Base-by-base conservation (phyloP, 2,888 invertebrate genomes). In the Minunthozetes semirufus region DNA sequence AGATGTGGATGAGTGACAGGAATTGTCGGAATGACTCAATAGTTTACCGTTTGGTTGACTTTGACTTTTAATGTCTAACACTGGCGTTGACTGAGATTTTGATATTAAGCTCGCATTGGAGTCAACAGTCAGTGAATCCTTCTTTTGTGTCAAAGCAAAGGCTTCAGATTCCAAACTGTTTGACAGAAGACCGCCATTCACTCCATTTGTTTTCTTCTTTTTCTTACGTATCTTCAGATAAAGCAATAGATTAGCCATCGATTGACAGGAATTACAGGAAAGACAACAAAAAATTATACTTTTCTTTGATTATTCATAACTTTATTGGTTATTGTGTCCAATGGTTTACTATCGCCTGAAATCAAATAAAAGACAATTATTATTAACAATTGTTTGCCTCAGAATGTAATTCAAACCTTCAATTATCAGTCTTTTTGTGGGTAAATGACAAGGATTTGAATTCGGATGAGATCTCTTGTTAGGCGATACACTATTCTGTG, bases 41-140 rank as follows among this genome's bases (percentile, higher is more conserved):
- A 13, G 13, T 42, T 42, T 42, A 42, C 33, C 38, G 42, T 68
- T 68, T 19, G 42, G 0, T 68, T 25, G 56, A 19, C 53, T 19
- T 53, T 53, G 46, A 25, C 25, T 68, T 19, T 17, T 46, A 46
- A 68, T n/a, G 15, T 19, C n/a, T 22, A 68, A 19, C 11, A 22
- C 42, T 19, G 68, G 42, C 33, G 68, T 68, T 42, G 68, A 68
- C n/a, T 68, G 42, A 38, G 42, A 68, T 68, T 68, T 68, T 4
- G 17, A 68, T 46, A 68, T 22, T 68, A 46, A 68, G 38, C 38
- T 68, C 46, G 38, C 5, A 11, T 42, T 42, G 1, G 15, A n/a
- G 42, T 42, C 33, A 19, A 29, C 42, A 19, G 13, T 42, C 17
- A 2, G n/a, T 13, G 29, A 33, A 15, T 61, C 15, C 27, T 61